phyloP scores from a whole-genome alignment of 2,888 invertebrate species.

The Spialia ferax region DNA sequence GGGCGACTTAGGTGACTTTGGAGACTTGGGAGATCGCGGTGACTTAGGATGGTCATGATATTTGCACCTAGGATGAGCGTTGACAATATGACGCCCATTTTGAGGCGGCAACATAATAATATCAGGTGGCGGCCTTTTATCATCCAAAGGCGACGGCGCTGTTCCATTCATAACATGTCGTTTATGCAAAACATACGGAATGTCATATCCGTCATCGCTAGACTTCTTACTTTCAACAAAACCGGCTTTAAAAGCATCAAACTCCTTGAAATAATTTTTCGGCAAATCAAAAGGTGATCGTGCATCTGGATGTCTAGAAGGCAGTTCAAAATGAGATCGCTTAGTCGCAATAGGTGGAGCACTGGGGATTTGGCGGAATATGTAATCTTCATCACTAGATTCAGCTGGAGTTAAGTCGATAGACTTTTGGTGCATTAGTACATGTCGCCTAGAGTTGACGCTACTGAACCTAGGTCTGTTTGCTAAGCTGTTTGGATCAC shows the following conservation, averaged over 20 bases:
- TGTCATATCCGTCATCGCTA: constrained; percentile 88
- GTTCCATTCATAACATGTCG: constrained; percentile 95
- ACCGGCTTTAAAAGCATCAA: constrained; percentile 86
- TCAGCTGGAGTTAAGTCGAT: constrained; percentile 95
- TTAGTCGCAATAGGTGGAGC: constrained; percentile 91
- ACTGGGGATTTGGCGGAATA: constrained; percentile 91
- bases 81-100: constrained; percentile 78
- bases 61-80: constrained; percentile 79
- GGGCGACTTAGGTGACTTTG: constrained; percentile 89
- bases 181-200: constrained; percentile 94
- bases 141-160: constrained; percentile 87
- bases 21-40: constrained; percentile 83
- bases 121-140: constrained; percentile 74
- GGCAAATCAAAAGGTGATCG: constrained; percentile 91
- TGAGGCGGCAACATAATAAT: constrained; percentile 79
- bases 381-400: constrained; percentile 94
- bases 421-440: constrained; percentile 94
- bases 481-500: constrained; percentile 93
- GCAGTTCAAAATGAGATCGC: constrained; percentile 90
- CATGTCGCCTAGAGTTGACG: constrained; percentile 91
- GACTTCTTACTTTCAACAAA: constrained; percentile 82
- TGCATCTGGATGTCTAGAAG: constrained; percentile 85
- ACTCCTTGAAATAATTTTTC: constrained; percentile 90
- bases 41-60: constrained; percentile 84
- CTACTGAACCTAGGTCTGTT: constrained; percentile 91